A percentile compares a stretch with the other conserved stretches of the same genome.
These are phyloP conservation scores for Rhingia rostrata DNA, from an alignment of 2,888 invertebrate species.

Conservation along the genomic window DNA sequence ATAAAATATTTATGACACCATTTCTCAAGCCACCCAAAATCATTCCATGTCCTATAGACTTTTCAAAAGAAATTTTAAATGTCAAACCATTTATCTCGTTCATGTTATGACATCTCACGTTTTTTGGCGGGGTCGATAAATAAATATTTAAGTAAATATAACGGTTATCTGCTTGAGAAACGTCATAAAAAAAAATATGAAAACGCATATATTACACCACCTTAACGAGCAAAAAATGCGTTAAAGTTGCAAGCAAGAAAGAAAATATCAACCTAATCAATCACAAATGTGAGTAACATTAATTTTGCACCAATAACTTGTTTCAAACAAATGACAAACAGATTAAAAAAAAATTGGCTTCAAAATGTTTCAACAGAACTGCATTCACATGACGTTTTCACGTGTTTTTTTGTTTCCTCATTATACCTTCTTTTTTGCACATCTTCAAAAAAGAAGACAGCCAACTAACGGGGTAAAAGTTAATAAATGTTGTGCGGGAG, in stretches of 20 bases:
- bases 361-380: slow-evolving; percentile 8
- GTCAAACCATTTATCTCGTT: slow-evolving; percentile 42
- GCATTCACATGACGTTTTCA: slow-evolving; percentile 30
- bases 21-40: no score
- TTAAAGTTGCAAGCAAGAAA: background rate
- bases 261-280: slow-evolving; percentile 66
- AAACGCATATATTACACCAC: slow-evolving; percentile 25
- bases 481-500: slow-evolving; percentile 48
- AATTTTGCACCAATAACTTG: slow-evolving; percentile 64
- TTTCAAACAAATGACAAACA: slow-evolving; percentile 36
- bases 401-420: background rate
- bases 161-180: slow-evolving; percentile 29
- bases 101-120: slow-evolving; percentile 17
- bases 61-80: background rate
- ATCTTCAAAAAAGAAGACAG: slow-evolving; percentile 12
- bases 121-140: slow-evolving; percentile 40
- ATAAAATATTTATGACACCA: no score
- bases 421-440: background rate
- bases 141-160: slow-evolving; percentile 58
- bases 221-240: slow-evolving; percentile 52
- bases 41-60: no score
- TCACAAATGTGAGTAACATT: slow-evolving; percentile 63
- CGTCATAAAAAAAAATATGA: slow-evolving; percentile 2
- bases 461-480: slow-evolving; percentile 17
- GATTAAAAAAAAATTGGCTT: slow-evolving; percentile 10